Conservation (phyloP, 2,888 invertebrate genomes). For the Adineta ricciae region DNA sequence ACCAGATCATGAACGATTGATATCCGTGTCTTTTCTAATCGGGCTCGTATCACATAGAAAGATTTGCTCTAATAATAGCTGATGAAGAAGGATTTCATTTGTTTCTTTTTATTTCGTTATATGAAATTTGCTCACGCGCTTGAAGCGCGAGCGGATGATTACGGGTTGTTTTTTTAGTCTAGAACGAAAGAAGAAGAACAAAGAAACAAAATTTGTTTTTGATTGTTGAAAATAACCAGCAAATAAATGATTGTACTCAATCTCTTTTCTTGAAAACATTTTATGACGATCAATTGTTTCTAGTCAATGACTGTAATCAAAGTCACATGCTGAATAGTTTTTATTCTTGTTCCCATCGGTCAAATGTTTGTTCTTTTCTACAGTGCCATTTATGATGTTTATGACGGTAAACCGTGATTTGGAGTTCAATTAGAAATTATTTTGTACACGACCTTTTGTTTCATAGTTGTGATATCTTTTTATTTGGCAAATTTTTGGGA, state of each 20-base stretch:
- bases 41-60: neutral
- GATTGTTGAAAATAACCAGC: too few species aligned
- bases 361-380: slow-evolving; percentile 15
- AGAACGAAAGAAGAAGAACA: neutral
- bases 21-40: neutral
- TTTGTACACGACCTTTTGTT: too few species aligned
- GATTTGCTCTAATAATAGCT: neutral
- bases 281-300: neutral
- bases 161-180: neutral
- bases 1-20: neutral
- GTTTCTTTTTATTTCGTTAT: neutral
- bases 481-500: too few species aligned
- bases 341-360: neutral
- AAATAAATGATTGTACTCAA: too few species aligned
- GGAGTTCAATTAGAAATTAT: too few species aligned
- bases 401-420: too few species aligned
- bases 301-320: neutral
- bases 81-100: neutral
- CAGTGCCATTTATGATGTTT: neutral
- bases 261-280: neutral
- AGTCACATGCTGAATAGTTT: neutral
- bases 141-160: neutral
- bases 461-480: too few species aligned
- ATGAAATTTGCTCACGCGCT: neutral
- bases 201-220: too few species aligned